These are phyloP conservation scores for Fregata magnificens DNA, from an alignment of 2,113 vertebrate species.

Conservation along the genomic window DNA sequence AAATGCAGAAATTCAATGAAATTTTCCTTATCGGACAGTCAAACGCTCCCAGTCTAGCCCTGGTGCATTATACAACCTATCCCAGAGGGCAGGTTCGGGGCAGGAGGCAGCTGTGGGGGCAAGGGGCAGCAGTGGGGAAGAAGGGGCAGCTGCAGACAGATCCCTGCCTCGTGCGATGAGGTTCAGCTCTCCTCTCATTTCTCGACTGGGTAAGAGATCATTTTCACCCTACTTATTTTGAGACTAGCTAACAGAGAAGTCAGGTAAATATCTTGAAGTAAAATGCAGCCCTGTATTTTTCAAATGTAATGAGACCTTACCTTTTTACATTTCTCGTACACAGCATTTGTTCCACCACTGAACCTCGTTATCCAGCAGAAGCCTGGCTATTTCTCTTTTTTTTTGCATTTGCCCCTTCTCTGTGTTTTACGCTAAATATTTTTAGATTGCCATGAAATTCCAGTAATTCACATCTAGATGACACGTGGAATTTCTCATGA, in stretches of 20 bases:
- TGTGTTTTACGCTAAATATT: background rate
- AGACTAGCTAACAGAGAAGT: background rate
- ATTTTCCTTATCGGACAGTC: background rate
- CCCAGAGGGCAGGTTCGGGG: background rate
- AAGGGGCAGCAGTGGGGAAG: background rate
- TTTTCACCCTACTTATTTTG: background rate
- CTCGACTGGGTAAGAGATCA: fast-evolving
- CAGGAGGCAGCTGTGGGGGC: background rate
- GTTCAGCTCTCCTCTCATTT: background rate
- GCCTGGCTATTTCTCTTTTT: background rate
- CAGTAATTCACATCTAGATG: background rate
- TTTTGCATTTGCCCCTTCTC: background rate
- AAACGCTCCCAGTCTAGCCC: background rate
- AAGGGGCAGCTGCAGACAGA: background rate
- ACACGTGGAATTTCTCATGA: background rate
- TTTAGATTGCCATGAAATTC: background rate
- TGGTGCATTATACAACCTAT: background rate
- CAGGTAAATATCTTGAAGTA: no score
- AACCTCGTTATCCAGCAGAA: background rate
- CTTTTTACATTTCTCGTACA: background rate
- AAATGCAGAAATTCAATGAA: background rate
- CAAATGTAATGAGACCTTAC: background rate
- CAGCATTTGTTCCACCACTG: background rate
- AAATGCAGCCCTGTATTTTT: background rate
- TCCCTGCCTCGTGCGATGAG: fast-evolving